Percentiles rank a stretch among this genome's conserved stretches.
These are phyloP conservation scores for Rhinoderma darwinii DNA, from an alignment of 2,113 vertebrate species.

Conservation along the genomic window DNA sequence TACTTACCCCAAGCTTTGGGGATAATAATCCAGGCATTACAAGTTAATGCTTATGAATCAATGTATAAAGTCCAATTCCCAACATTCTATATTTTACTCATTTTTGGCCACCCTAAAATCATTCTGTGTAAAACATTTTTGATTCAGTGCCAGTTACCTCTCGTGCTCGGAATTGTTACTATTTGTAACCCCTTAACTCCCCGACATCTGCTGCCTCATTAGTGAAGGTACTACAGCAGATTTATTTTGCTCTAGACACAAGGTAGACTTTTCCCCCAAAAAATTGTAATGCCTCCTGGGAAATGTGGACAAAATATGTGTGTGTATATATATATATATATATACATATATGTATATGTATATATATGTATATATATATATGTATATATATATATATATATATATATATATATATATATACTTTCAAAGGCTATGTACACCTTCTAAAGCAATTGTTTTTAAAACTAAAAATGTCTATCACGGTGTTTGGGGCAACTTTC, in stretches of 20 bases:
- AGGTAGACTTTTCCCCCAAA: neutral
- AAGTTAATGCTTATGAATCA: slow-evolving; percentile 14
- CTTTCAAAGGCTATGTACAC: too few species aligned
- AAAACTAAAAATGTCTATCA: too few species aligned
- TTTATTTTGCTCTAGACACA: neutral
- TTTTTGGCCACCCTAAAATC: neutral
- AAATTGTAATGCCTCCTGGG: neutral
- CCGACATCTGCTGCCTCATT: slow-evolving; percentile 27
- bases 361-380: too few species aligned
- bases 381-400: too few species aligned
- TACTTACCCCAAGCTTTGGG: neutral
- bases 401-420: too few species aligned
- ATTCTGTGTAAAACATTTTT: slow-evolving; percentile 2
- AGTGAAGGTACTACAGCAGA: slow-evolving; percentile 4
- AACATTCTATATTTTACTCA: neutral
- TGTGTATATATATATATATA: too few species aligned
- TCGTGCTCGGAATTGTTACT: neutral
- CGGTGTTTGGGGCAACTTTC: too few species aligned
- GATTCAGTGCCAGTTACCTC: slow-evolving; percentile 8
- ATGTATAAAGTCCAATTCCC: neutral
- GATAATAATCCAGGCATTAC: neutral
- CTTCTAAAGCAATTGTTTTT: too few species aligned
- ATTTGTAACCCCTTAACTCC: neutral
- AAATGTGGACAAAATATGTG: neutral
- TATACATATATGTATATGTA: too few species aligned